phyloP scores from a whole-genome alignment of 2,797 vertebrate species.

The Siniperca obscura region DNA sequence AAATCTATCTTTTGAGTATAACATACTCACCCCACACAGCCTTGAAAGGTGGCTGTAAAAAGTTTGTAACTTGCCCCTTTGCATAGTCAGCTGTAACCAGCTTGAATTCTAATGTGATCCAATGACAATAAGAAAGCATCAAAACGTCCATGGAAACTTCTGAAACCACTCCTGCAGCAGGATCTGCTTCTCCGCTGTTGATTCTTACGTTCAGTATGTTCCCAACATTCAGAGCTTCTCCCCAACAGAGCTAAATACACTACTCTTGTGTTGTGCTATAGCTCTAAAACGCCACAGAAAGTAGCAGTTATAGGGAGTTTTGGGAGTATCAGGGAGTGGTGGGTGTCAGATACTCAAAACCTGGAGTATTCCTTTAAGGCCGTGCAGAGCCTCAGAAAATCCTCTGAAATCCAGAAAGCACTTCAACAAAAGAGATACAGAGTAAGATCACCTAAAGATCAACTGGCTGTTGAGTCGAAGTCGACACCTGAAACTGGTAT shows the following conservation, averaged over 20 bases:
- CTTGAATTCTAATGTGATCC: not conserved
- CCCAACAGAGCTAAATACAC: not conserved
- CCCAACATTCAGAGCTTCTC: no score
- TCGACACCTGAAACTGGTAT: no score
- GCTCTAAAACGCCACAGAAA: not conserved
- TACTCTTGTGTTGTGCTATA: not conserved
- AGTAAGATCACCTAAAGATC: not conserved
- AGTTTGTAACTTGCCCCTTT: not conserved
- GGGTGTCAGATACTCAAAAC: not conserved
- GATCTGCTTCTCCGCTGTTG: not conserved
- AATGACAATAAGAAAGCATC: not conserved
- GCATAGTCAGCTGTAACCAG: not conserved
- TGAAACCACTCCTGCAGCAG: not conserved
- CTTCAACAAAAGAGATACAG: not conserved
- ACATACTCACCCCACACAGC: not conserved
- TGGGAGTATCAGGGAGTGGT: not conserved
- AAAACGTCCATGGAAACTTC: not conserved
- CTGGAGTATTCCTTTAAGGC: not conserved
- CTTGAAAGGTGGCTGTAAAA: not conserved
- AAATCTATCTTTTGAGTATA: not conserved
- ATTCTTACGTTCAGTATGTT: not conserved
- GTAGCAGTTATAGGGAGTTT: not conserved
- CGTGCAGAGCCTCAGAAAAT: not conserved
- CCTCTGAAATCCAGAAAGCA: not conserved
- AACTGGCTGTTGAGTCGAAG: not conserved